Evolutionary conservation across 2,113 vertebrate species (phyloP), one percentile per base, ranked within the genome.

Genomic region (Corythornis cristatus): DNA sequence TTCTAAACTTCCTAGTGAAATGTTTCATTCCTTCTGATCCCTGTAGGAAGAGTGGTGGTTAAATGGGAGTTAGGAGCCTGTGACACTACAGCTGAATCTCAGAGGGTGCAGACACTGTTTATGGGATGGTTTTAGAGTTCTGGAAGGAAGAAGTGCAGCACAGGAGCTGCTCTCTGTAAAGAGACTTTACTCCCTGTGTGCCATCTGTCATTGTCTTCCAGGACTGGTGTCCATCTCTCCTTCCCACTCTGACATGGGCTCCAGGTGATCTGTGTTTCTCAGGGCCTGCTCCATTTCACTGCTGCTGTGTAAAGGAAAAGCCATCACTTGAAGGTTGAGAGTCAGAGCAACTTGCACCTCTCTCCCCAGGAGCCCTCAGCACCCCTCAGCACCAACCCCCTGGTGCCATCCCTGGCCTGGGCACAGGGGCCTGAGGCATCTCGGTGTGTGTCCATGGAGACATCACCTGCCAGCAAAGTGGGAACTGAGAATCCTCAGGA

Each of bases 201-300:
- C 43, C 2, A 3, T 33, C 48, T 73, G 35, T 43, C 62, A 29
- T 26, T 13, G 50, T 61, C 35, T 70, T 60, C 14, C n/a, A 84
- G 29, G 53, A 78, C 48, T 54, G 37, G 33, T 26, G 29, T 33
- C 77, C 62, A 12, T 61, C 50, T 17, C 43, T 37, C 72, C 40
- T 76, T 86, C 51, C 56, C 1, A 1, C 56, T 70, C 68, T 78
- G 43, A 35, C 65, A 61, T 31, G 9, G 35, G n/a, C 45, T 57
- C 1, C 4, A 83, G 31, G 20, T 1, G 1, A 46, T 45, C 8
- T 2, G 0, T 60, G 21, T 50, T 60, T 33, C 72, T 86, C 66
- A 80, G 71, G 62, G 46, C 42, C 43, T n/a, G 12, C 12, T 8
- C 56, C 58, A 2, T 51, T 50, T 35, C 74, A 60, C 23, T 77